These are phyloP conservation scores for Vanessa atalanta DNA, from an alignment of 1,140 invertebrate genomes.

Conservation along the genomic window DNA sequence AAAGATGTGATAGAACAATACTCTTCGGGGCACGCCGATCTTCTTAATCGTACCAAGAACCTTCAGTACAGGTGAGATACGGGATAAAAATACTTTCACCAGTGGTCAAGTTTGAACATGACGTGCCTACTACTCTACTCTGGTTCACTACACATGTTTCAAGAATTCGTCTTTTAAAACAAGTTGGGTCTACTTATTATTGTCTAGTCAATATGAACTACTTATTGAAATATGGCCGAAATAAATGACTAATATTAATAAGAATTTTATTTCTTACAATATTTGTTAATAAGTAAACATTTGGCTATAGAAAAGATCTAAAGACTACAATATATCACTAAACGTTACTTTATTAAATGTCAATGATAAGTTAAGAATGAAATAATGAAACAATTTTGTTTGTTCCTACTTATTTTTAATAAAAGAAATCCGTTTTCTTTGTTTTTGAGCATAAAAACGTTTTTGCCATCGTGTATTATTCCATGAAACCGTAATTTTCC, in stretches of 20 bases:
- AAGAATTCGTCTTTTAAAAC: neutral
- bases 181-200: neutral
- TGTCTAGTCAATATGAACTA: too few relatives aligned
- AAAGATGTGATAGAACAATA: slow-evolving; percentile 99
- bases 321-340: too few relatives aligned
- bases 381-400: slow-evolving; percentile 25
- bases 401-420: slow-evolving; percentile 40
- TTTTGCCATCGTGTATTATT: neutral
- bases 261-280: too few relatives aligned
- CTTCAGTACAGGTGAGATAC: slow-evolving; percentile 90
- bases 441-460: neutral
- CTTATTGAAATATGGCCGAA: too few relatives aligned
- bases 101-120: neutral
- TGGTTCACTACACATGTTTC: neutral
- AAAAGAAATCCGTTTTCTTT: neutral
- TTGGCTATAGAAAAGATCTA: too few relatives aligned
- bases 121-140: neutral
- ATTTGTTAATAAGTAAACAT: too few relatives aligned
- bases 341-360: neutral
- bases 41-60: slow-evolving; percentile 93
- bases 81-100: slow-evolving; percentile 15
- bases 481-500: neutral
- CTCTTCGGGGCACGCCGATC: slow-evolving; percentile 94
- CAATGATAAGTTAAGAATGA: neutral
- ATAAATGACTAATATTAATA: too few relatives aligned